A percentile compares a stretch with the other conserved stretches of the same genome.
phyloP scores from a whole-genome alignment of 2,888 invertebrate genomes.

The Rhorus exstirpatorius region DNA sequence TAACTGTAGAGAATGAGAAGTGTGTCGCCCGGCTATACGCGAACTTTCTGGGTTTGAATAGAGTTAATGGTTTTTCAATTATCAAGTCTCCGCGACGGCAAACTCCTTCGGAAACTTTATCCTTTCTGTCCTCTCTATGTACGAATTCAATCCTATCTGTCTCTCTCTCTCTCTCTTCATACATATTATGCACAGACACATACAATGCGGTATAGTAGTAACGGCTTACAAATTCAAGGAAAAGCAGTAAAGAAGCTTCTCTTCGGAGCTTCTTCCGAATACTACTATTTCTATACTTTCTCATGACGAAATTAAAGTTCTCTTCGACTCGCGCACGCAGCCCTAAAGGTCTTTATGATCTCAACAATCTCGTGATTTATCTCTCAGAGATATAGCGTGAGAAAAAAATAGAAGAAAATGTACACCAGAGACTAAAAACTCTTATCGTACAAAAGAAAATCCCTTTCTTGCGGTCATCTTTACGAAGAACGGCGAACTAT shows the following conservation, averaged over 20 bases:
- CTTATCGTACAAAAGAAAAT: background rate
- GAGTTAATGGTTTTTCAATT: conserved; percentile 73
- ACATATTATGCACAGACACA: conserved; percentile 1
- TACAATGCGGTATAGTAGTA: conserved; percentile 20
- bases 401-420: conserved; percentile 17
- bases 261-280: background rate
- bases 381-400: background rate
- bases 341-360: conserved; percentile 8
- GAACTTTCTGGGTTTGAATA: conserved; percentile 67
- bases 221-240: conserved; percentile 36
- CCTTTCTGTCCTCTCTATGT: conserved; percentile 43
- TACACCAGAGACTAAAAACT: background rate
- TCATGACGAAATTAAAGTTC: background rate
- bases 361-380: conserved; percentile 4
- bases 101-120: conserved; percentile 66
- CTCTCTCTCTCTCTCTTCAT: conserved; percentile 24
- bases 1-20: conserved; percentile 40
- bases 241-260: conserved; percentile 42
- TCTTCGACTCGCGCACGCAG: background rate
- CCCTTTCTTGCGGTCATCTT: background rate
- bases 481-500: background rate
- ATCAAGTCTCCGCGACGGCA: conserved; percentile 67
- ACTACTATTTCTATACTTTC: conserved; percentile 8
- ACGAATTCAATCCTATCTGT: conserved; percentile 40
- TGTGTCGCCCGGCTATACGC: conserved; percentile 28